Conservation (phyloP, 2,113 vertebrate species). For the Silurus meridionalis region DNA sequence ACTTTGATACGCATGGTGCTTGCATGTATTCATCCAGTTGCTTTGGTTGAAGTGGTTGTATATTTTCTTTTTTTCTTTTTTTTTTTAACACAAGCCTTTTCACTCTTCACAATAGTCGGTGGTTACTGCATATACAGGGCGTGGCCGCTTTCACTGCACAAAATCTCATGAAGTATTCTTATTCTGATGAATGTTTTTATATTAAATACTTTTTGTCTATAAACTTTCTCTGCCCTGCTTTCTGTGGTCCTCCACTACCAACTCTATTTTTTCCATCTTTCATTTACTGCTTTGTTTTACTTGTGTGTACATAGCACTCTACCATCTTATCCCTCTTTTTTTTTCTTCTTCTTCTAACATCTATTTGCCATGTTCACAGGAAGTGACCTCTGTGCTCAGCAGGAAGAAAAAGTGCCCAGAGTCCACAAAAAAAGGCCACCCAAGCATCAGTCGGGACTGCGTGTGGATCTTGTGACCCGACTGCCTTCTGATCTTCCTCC, state of each 20-base stretch:
- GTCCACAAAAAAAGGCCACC: slow-evolving; percentile 46
- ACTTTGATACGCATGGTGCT: slow-evolving; percentile 44
- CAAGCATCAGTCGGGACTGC: slow-evolving; percentile 51
- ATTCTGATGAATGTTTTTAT: slow-evolving; percentile 23
- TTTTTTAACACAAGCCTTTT: slow-evolving; percentile 38
- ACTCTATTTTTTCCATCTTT: slow-evolving; percentile 1
- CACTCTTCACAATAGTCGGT: slow-evolving; percentile 51
- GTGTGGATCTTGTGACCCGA: slow-evolving; percentile 29
- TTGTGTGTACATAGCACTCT: neutral
- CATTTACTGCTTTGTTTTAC: slow-evolving; percentile 18
- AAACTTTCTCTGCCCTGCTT: neutral
- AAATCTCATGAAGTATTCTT: slow-evolving; percentile 7
- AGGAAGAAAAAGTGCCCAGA: slow-evolving; percentile 2
- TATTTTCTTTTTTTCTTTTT: slow-evolving; percentile 12
- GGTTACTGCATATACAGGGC: slow-evolving; percentile 76
- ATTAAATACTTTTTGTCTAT: slow-evolving; percentile 2
- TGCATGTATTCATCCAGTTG: slow-evolving; percentile 66
- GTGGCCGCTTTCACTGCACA: slow-evolving; percentile 60
- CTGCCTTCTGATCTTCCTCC: slow-evolving; percentile 69
- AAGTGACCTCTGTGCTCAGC: neutral
- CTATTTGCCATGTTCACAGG: slow-evolving; percentile 57
- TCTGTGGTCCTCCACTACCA: neutral
- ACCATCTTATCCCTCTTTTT: slow-evolving; percentile 34
- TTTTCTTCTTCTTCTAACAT: slow-evolving; percentile 41
- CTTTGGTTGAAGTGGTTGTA: slow-evolving; percentile 48